Conservation (phyloP, 2,113 vertebrate species). For the Mus spicilegus region DNA sequence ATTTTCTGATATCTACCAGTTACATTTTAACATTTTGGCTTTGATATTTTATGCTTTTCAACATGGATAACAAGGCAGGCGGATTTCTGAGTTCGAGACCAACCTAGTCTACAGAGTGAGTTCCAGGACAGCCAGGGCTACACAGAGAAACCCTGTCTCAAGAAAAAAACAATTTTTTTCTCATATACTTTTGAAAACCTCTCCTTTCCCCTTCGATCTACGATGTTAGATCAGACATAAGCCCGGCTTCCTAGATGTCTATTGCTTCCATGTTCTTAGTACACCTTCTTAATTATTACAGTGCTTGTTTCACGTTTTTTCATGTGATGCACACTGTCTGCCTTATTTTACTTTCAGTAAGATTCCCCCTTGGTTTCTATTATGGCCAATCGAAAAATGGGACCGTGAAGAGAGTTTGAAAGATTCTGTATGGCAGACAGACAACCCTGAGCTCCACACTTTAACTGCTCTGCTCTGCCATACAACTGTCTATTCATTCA, state of each 20-base stretch:
- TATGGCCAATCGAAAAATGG: constrained; percentile 2
- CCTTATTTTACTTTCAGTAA: constrained; percentile 2
- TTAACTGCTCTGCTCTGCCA: neutral
- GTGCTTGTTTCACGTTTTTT: neutral
- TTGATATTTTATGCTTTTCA: constrained; percentile 44
- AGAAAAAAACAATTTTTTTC: neutral
- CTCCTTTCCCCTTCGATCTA: neutral
- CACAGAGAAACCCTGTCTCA: too few relatives aligned
- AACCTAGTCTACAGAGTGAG: too few relatives aligned
- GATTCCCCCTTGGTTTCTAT: neutral
- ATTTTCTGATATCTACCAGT: neutral
- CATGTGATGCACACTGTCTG: neutral
- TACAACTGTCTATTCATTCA: neutral
- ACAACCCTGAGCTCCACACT: neutral
- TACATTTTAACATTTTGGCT: neutral
- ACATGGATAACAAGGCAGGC: neutral
- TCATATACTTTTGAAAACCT: neutral
- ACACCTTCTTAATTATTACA: neutral
- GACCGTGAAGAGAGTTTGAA: neutral
- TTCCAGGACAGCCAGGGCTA: too few relatives aligned
- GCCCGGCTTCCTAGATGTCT: neutral
- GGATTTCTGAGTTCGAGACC: too few relatives aligned
- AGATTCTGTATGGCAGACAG: neutral
- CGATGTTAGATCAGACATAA: neutral
- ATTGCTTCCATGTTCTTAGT: neutral